These are phyloP conservation scores for Podargus strigoides DNA, from an alignment of 2,797 vertebrate genomes.

Conservation along the genomic window DNA sequence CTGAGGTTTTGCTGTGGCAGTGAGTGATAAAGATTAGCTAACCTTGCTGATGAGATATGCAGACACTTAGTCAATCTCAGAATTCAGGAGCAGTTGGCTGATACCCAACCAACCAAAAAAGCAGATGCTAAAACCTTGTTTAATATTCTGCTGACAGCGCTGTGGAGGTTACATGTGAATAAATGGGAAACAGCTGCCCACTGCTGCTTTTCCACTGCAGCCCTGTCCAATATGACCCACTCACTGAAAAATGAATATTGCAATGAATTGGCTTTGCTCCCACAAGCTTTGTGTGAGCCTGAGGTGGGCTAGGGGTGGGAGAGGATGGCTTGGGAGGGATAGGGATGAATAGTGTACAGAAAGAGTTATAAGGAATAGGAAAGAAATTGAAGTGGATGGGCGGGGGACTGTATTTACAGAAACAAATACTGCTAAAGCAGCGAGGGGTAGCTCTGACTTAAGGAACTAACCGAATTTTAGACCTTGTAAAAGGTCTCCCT, in stretches of 20 bases:
- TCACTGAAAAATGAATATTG: neutral
- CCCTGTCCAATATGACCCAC: neutral
- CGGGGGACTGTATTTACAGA: neutral
- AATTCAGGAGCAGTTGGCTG: slow-evolving; percentile 15
- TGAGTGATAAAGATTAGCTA: neutral
- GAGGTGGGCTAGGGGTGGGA: neutral
- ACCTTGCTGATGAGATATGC: neutral
- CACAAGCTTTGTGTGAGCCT: neutral
- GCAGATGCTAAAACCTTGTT: slow-evolving; percentile 27
- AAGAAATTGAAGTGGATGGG: neutral
- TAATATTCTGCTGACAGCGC: slow-evolving; percentile 25
- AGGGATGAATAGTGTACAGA: neutral
- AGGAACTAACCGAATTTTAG: neutral
- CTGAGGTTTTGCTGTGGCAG: neutral
- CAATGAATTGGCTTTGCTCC: neutral
- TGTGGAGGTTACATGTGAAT: neutral
- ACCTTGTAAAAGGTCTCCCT: neutral
- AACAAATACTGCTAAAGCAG: neutral
- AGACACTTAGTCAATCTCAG: neutral
- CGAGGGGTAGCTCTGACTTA: neutral
- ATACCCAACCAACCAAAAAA: neutral
- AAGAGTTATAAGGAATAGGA: neutral
- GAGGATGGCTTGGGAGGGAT: neutral
- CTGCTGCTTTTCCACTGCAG: neutral
- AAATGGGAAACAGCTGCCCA: slow-evolving; percentile 21